Evolutionary conservation across 2,888 invertebrate genomes (phyloP).

Genomic region (Perithous albicinctus): DNA sequence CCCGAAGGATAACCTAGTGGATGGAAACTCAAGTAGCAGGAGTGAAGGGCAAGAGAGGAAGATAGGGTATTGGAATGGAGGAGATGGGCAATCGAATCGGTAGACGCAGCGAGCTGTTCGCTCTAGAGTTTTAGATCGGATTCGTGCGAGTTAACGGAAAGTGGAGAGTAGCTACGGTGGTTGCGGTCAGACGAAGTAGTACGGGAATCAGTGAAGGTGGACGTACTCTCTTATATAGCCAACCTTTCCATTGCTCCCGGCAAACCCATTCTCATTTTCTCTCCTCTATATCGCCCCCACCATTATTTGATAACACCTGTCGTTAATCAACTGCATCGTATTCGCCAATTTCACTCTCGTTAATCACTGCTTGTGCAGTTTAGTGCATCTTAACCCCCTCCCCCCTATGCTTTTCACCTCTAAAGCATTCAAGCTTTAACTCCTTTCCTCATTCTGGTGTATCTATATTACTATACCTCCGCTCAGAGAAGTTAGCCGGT

Average conservation of each 20-base stretch:
- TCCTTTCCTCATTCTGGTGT: background rate
- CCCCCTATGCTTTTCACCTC: too few species aligned
- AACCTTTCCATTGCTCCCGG: background rate
- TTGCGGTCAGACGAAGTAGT: constrained; percentile 65
- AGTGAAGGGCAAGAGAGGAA: constrained; percentile 29
- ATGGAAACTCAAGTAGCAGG: constrained; percentile 12
- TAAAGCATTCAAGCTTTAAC: too few species aligned
- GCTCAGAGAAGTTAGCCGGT: constrained; percentile 9
- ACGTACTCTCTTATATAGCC: constrained; percentile 5
- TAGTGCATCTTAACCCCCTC: constrained; percentile 37
- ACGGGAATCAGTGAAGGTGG: constrained; percentile 36
- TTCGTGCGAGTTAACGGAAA: constrained; percentile 61
- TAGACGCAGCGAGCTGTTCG: constrained; percentile 33
- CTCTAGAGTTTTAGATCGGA: constrained; percentile 44
- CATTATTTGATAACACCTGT: constrained; percentile 67
- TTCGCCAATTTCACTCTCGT: constrained; percentile 64
- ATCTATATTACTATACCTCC: constrained; percentile 2
- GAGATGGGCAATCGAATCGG: constrained; percentile 54
- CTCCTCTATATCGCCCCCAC: constrained; percentile 42
- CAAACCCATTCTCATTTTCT: constrained; percentile 3
- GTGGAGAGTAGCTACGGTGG: constrained; percentile 41
- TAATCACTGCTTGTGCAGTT: constrained; percentile 51
- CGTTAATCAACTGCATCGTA: constrained; percentile 68
- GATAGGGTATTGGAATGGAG: constrained; percentile 5
- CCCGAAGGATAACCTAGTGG: constrained; percentile 31